Base-by-base conservation (phyloP, 1,140 invertebrate species). In the Reticulitermes speratus region DNA sequence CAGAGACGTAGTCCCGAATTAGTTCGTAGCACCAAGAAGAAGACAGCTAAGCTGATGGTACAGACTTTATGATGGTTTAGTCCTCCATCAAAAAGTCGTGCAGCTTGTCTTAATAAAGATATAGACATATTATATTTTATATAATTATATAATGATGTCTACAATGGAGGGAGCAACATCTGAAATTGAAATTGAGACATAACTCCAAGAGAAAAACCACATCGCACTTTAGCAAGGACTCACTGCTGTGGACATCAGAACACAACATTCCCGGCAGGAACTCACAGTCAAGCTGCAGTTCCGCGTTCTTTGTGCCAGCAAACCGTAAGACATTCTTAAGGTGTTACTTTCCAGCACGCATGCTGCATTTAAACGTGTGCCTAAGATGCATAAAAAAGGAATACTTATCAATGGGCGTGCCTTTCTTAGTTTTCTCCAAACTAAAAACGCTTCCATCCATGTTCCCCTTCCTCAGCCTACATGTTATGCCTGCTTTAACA, bases 391-490 rank as follows among this genome's bases (percentile, higher is more conserved):
- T 75, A 75, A 75, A 30, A 38, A 75, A 75, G 25, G 25, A 14
- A 75, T 3, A 30, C 25, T 75, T 65, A 8, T 65, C 59, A 65
- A 48, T 65, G 19, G 59, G 59, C 59, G 9, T 48, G 48, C 48
- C 1, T 65, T 75, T 30, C 65, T 14, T 11, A 30, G 65, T 25
- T 75, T 75, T 75, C 65, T 75, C 65, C 65, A 75, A 75, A 75
- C 65, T 75, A 75, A 75, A 75, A 75, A 75, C 25, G 65, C 65
- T 30, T 25, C 65, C 65, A 75, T 75, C 65, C 65, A 75, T 75
- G 65, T 30, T 75, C 65, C 65, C n/a, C n/a, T 75, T 75, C 65
- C n/a, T 30, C 25, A 75, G 65, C 65, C 65, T 25, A 75, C 8
- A 75, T 75, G 30, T 75, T 75, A 75, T 75, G 65, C 25, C 8